Conservation (phyloP, 2,888 invertebrate genomes). For the Melanargia galathea region DNA sequence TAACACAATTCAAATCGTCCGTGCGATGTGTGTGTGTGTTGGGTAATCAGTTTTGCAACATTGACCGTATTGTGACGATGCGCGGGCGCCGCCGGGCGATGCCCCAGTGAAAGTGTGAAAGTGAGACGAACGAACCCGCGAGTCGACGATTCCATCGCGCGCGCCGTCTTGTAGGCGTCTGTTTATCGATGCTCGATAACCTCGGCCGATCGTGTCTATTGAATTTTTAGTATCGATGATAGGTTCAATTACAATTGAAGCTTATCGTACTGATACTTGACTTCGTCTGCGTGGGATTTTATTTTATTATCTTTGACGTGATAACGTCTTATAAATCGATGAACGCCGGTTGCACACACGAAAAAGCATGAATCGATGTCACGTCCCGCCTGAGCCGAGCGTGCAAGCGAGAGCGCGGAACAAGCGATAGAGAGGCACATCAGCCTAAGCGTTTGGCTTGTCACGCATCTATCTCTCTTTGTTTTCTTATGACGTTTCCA, state of each 20-base stretch:
- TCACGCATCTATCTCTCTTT: too few species aligned
- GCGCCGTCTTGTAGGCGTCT: conserved; percentile 18
- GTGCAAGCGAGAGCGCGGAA: too few species aligned
- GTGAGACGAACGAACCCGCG: conserved; percentile 77
- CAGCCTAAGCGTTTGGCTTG: too few species aligned
- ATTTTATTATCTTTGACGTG: too few species aligned
- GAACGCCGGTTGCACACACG: too few species aligned
- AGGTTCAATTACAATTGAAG: not conserved
- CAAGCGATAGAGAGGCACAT: too few species aligned
- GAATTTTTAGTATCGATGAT: not conserved
- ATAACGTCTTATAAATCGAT: too few species aligned
- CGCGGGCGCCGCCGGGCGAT: conserved; percentile 61
- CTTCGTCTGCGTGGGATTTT: too few species aligned
- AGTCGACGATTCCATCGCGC: conserved; percentile 40
- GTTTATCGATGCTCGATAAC: not conserved
- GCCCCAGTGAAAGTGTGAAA: conserved; percentile 82
- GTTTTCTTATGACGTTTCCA: too few species aligned
- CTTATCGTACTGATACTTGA: too few species aligned
- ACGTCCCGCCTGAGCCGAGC: too few species aligned
- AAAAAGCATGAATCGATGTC: too few species aligned
- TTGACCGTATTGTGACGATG: conserved; percentile 52
- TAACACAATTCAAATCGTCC: conserved; percentile 5
- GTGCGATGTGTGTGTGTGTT: conserved; percentile 47
- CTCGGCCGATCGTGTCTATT: not conserved
- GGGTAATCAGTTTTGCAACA: conserved; percentile 75